These are phyloP conservation scores for Acanthaster planci DNA, from an alignment of 35 echinoderm and acorn worm genomes.

Conservation along the genomic window DNA sequence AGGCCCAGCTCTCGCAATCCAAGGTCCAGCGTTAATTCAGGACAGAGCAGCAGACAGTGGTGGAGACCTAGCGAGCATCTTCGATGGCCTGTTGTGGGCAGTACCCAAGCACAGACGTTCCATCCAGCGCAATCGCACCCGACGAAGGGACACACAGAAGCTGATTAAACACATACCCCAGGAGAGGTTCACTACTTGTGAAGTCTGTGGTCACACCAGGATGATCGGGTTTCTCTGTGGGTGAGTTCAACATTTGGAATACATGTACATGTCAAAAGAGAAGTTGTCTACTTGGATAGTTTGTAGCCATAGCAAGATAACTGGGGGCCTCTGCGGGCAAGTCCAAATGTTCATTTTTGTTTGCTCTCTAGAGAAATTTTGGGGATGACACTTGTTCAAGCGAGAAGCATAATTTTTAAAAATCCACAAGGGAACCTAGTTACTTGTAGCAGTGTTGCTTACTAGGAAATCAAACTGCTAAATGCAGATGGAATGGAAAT, in stretches of 20 bases:
- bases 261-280: too few relatives aligned
- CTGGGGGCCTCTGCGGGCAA: too few relatives aligned
- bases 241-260: constrained; percentile 45
- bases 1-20: constrained; percentile 42
- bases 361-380: too few relatives aligned
- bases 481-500: too few relatives aligned
- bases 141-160: constrained; percentile 79
- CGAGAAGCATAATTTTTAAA: too few relatives aligned
- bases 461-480: too few relatives aligned
- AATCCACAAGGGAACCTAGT: too few relatives aligned
- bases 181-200: constrained; percentile 68
- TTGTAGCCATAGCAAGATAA: too few relatives aligned
- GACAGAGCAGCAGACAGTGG: not conserved
- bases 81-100: constrained; percentile 84
- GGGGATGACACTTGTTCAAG: too few relatives aligned
- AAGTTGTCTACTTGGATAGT: too few relatives aligned
- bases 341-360: not conserved
- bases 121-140: constrained; percentile 64
- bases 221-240: constrained; percentile 75
- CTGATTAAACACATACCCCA: constrained; percentile 19
- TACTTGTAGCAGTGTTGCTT: too few relatives aligned
- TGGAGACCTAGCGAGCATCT: not conserved
- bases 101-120: constrained; percentile 87
- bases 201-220: constrained; percentile 68
- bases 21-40: not conserved